Conservation (phyloP, 2,888 invertebrate genomes). For the Zele albiditarsus region DNA sequence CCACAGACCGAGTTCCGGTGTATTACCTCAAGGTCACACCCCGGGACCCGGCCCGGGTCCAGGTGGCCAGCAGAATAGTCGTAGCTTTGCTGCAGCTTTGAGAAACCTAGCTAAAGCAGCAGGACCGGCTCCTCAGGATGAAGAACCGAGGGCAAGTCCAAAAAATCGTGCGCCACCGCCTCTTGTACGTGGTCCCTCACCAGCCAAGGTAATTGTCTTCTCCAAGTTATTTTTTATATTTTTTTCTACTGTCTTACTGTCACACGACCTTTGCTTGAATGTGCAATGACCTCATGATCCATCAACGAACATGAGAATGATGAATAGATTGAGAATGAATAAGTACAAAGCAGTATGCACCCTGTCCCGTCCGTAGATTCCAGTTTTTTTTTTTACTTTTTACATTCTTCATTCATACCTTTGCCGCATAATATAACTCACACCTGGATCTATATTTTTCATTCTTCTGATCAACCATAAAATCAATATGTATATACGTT, state of each 20-base stretch:
- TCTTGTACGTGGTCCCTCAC: conserved; percentile 69
- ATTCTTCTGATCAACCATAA: neutral
- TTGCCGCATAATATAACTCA: neutral
- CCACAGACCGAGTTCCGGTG: conserved; percentile 69
- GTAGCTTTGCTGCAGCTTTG: conserved; percentile 92
- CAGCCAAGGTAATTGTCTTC: conserved; percentile 65
- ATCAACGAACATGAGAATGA: conserved; percentile 35
- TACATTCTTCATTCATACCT: conserved; percentile 2
- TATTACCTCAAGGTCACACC: conserved; percentile 69
- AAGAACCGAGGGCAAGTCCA: conserved; percentile 73
- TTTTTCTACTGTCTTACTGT: neutral
- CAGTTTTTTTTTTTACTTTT: conserved; percentile 41
- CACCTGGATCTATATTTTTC: conserved; percentile 17
- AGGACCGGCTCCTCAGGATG: conserved; percentile 83
- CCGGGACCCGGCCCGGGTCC: conserved; percentile 68
- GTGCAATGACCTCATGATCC: conserved; percentile 28
- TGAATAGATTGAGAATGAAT: neutral
- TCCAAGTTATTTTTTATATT: conserved; percentile 19
- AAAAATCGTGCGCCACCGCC: conserved; percentile 74
- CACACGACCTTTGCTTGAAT: conserved; percentile 31
- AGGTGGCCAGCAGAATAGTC: conserved; percentile 69
- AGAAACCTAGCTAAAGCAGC: conserved; percentile 94
- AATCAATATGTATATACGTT: neutral
- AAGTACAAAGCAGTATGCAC: neutral
- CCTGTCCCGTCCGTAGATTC: conserved; percentile 47